phyloP scores from a whole-genome alignment of 2,888 invertebrate species.

The Luffia ferchaultella region DNA sequence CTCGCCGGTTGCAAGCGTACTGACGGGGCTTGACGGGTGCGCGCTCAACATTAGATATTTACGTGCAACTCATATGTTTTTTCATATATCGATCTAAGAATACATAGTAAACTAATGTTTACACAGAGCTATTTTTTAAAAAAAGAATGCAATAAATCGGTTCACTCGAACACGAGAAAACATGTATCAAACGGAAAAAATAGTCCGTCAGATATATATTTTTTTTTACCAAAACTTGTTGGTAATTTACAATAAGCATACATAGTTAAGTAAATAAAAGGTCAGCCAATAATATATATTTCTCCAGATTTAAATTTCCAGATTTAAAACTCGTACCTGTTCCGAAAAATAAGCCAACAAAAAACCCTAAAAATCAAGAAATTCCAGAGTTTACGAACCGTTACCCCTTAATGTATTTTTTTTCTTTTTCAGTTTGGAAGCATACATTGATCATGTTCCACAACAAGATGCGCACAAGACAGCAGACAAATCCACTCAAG shows the following conservation, averaged over 20 bases:
- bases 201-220: background rate
- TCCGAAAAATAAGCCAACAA: background rate
- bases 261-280: conserved; percentile 19
- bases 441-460: background rate
- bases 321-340: conserved; percentile 9
- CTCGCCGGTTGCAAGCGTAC: too few species aligned
- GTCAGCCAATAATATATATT: background rate
- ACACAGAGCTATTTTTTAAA: too few species aligned
- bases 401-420: background rate
- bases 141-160: too few species aligned
- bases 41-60: too few species aligned
- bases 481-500: conserved; percentile 7
- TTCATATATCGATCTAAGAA: too few species aligned
- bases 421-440: background rate
- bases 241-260: background rate
- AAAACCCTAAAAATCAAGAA: background rate
- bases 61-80: too few species aligned
- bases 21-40: too few species aligned
- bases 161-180: too few species aligned
- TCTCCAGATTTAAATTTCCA: conserved; percentile 8
- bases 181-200: background rate
- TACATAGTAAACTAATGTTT: too few species aligned
- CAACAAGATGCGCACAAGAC: background rate
- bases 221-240: background rate
- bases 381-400: background rate